A percentile compares a stretch with the other conserved stretches of the same genome.
Evolutionary conservation across 2,888 invertebrate genomes (phyloP).

Genomic region (Tethea ocularis): DNA sequence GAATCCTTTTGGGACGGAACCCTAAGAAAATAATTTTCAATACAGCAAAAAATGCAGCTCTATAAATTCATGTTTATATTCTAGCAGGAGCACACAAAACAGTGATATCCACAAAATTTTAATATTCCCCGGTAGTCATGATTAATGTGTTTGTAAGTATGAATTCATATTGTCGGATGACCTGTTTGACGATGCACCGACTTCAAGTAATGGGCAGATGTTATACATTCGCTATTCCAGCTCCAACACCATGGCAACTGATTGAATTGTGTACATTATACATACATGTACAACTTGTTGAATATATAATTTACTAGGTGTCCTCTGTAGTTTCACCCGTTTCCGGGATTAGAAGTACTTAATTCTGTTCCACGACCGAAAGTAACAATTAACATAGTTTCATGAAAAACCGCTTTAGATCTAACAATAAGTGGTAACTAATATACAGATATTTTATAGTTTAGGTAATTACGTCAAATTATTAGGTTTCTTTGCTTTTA

Average conservation of each 20-base stretch:
- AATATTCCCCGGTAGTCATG: slow-evolving; percentile 54
- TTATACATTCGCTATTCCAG: slow-evolving; percentile 55
- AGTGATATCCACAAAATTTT: slow-evolving; percentile 17
- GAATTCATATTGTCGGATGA: slow-evolving; percentile 61
- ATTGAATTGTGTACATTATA: slow-evolving; percentile 31
- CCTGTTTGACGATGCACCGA: slow-evolving; percentile 77
- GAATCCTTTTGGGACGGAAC: too few relatives aligned
- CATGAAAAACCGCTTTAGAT: too few relatives aligned
- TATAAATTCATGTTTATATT: slow-evolving; percentile 12
- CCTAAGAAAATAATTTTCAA: too few relatives aligned
- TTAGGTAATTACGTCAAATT: too few relatives aligned
- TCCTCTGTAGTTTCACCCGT: neutral
- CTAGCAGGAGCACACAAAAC: slow-evolving; percentile 40
- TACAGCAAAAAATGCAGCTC: too few relatives aligned
- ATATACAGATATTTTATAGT: too few relatives aligned
- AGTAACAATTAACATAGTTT: too few relatives aligned
- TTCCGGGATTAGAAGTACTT: too few relatives aligned
- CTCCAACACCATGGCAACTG: slow-evolving; percentile 56
- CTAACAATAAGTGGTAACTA: too few relatives aligned
- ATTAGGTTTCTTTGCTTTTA: too few relatives aligned
- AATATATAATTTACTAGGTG: slow-evolving; percentile 9
- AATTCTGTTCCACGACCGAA: too few relatives aligned
- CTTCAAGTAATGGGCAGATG: slow-evolving; percentile 68
- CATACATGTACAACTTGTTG: neutral
- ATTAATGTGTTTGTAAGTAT: slow-evolving; percentile 62